Percentiles rank a stretch among this genome's conserved stretches.
Evolutionary conservation across 2,797 vertebrate genomes (phyloP).

Genomic region (Malurus splendens): DNA sequence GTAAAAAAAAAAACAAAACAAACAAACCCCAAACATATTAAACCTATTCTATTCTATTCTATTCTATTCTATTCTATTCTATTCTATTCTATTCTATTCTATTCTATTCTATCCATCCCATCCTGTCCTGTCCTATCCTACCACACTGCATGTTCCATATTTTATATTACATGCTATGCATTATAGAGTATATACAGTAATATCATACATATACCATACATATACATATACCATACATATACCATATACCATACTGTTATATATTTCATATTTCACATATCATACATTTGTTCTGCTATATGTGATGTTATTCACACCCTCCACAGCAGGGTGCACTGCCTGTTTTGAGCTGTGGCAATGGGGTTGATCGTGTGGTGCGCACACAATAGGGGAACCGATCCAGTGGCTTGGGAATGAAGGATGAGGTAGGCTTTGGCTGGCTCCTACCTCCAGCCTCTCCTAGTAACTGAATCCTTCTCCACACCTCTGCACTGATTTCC

Average conservation of each 20-base stretch:
- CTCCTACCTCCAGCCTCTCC: not conserved
- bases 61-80: too few relatives aligned
- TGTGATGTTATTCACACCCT: not conserved
- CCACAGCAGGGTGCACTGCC: not conserved
- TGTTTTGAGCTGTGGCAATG: not conserved
- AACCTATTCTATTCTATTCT: too few relatives aligned
- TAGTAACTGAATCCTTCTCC: not conserved
- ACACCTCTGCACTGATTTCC: not conserved
- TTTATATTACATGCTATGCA: not conserved
- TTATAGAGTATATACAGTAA: not conserved
- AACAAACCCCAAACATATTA: too few relatives aligned
- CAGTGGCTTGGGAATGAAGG: not conserved
- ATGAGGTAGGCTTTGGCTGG: not conserved
- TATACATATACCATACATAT: not conserved
- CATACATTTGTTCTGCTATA: not conserved
- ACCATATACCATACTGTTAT: fast-evolving
- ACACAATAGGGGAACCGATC: not conserved
- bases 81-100: too few relatives aligned
- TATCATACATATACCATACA: not conserved
- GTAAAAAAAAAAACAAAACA: not conserved
- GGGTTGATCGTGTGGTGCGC: not conserved
- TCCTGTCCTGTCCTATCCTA: too few relatives aligned
- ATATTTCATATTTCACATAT: not conserved
- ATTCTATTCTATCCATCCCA: too few relatives aligned
- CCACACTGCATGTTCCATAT: not conserved